These are phyloP conservation scores for Orthosia gothica DNA, from an alignment of 2,888 invertebrate genomes.

Conservation along the genomic window DNA sequence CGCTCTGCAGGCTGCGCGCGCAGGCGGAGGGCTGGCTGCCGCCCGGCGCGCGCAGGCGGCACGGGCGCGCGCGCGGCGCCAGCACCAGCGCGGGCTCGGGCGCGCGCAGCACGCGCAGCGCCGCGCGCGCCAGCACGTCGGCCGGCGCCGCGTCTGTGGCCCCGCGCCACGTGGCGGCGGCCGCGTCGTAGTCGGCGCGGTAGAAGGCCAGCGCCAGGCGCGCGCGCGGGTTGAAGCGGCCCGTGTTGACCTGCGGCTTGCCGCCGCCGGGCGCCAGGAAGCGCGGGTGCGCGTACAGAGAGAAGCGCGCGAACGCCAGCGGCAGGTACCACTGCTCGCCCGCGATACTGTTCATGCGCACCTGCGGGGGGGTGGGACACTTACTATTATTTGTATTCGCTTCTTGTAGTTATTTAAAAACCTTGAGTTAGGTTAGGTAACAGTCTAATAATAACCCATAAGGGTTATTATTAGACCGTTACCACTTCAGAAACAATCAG, in stretches of 20 bases:
- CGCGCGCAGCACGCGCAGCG: constrained; percentile 81
- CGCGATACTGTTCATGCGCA: constrained; percentile 98
- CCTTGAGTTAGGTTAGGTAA: too few relatives aligned
- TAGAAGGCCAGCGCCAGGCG: constrained; percentile 96
- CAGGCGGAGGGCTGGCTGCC: constrained; percentile 65
- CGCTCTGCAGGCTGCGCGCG: constrained; percentile 17
- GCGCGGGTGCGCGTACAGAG: constrained; percentile 94
- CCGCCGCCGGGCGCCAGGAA: constrained; percentile 92
- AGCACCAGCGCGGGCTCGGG: constrained; percentile 58
- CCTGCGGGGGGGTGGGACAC: constrained; percentile 84
- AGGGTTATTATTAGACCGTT: too few relatives aligned
- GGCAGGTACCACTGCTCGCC: constrained; percentile 97
- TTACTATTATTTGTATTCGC: too few relatives aligned
- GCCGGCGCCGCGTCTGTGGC: constrained; percentile 75
- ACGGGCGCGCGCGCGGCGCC: constrained; percentile 83
- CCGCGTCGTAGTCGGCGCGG: constrained; percentile 94
- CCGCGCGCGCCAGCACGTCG: constrained; percentile 79
- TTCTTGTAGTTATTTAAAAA: too few relatives aligned
- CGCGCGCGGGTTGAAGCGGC: constrained; percentile 83
- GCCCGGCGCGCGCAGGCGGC: constrained; percentile 93
- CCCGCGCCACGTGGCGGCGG: constrained; percentile 72
- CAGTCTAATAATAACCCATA: too few relatives aligned
- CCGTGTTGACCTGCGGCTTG: constrained; percentile 92
- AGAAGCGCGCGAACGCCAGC: constrained; percentile 97
- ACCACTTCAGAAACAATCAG: too few relatives aligned